Conservation (phyloP, 1,140 invertebrate genomes). For the Oncopeltus fasciatus region DNA sequence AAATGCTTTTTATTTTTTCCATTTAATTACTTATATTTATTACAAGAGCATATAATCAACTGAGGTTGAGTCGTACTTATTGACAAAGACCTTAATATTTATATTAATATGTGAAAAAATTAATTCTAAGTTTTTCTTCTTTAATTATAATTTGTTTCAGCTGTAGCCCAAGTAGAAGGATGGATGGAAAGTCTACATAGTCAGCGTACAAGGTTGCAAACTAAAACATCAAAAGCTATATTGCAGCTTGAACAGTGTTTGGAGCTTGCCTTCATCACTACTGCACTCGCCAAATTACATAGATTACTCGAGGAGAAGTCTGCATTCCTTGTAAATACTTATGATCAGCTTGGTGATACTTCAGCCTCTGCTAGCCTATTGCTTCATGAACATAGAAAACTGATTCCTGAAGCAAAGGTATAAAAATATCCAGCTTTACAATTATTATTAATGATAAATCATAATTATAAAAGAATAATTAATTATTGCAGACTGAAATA, state of each 20-base stretch:
- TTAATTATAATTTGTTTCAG: conserved; percentile 29
- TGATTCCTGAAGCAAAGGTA: conserved; percentile 56
- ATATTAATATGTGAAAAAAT: not conserved
- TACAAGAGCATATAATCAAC: not conserved
- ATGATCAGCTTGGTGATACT: conserved; percentile 47
- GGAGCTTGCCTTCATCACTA: conserved; percentile 54
- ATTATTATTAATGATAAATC: not conserved
- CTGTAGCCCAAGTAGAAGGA: conserved; percentile 52
- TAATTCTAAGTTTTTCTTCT: not conserved
- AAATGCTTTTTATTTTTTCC: not conserved
- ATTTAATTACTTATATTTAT: not conserved
- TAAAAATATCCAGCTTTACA: no score
- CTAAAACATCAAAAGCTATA: conserved; percentile 41
- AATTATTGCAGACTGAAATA: not conserved
- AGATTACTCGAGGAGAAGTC: conserved; percentile 37
- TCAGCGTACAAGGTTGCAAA: conserved; percentile 52
- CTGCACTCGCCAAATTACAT: conserved; percentile 54
- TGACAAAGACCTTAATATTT: not conserved
- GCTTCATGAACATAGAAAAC: conserved; percentile 50
- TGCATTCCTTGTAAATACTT: conserved; percentile 31
- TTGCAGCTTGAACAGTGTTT: conserved; percentile 39
- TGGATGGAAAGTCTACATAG: conserved; percentile 67
- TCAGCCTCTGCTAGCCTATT: conserved; percentile 50
- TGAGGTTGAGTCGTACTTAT: not conserved
- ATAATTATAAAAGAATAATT: not conserved